These are phyloP conservation scores for Plutomurus gul DNA, from an alignment of 1,140 invertebrate genomes.

Conservation along the genomic window DNA sequence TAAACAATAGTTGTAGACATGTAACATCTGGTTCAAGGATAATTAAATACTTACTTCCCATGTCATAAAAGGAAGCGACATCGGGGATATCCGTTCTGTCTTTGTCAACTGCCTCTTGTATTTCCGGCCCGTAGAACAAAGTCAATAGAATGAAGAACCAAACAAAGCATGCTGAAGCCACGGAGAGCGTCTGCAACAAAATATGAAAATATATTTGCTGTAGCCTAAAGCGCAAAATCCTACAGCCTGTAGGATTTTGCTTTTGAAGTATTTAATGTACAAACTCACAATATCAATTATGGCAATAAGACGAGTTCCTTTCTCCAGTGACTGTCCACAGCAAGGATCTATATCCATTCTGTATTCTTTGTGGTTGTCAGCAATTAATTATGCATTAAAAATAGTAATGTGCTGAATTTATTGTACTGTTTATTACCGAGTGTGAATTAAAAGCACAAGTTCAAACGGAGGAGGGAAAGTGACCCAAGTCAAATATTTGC, in stretches of 20 bases:
- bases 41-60: conserved; percentile 6
- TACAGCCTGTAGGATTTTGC: no score
- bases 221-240: no score
- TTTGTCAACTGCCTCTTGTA: neutral
- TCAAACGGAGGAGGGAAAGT: no score
- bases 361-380: no score
- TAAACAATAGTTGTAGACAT: neutral
- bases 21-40: neutral
- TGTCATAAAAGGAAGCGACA: neutral
- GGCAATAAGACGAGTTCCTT: neutral
- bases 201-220: neutral
- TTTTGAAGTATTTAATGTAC: neutral
- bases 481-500: no score
- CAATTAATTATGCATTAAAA: no score
- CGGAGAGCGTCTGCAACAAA: neutral
- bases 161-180: neutral
- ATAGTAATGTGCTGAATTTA: no score
- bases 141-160: conserved; percentile 1
- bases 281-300: conserved; percentile 6
- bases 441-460: no score
- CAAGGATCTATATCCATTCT: no score
- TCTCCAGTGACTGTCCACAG: conserved; percentile 1
- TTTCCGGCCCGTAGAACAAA: neutral
- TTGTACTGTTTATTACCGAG: no score
- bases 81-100: neutral